Evolutionary conservation across 2,113 vertebrate genomes (phyloP).

Genomic region (Fulmarus glacialis): DNA sequence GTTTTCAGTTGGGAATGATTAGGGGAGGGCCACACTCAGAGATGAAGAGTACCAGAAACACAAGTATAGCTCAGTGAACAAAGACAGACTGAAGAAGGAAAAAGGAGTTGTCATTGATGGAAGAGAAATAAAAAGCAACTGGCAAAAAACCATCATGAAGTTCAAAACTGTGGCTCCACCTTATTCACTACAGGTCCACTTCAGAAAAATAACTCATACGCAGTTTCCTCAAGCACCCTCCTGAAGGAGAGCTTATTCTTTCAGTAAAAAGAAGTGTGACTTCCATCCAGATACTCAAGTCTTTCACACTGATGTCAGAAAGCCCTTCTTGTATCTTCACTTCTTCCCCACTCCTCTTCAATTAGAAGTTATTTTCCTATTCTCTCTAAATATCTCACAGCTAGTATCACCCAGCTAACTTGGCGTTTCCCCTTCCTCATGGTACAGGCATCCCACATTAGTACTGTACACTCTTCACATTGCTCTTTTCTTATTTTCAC

Average conservation of each 20-base stretch:
- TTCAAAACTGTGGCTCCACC: neutral
- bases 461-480: neutral
- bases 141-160: neutral
- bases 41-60: neutral
- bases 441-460: constrained; percentile 2
- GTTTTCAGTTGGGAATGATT: neutral
- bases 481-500: neutral
- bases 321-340: neutral
- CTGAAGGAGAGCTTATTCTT: neutral
- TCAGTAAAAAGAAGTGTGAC: neutral
- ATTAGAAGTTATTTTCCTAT: neutral
- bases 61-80: neutral
- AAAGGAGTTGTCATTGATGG: neutral
- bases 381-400: neutral
- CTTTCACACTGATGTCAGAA: neutral
- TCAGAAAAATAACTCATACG: neutral
- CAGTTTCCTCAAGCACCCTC: neutral
- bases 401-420: neutral
- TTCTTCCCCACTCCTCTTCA: neutral
- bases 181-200: neutral
- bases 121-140: neutral
- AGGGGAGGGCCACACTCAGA: neutral
- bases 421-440: neutral
- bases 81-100: neutral
- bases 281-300: neutral